A percentile compares a stretch with the other conserved stretches of the same genome.
Conservation (phyloP, 2,888 invertebrate species). For the Nipponacmea schrenckii region DNA sequence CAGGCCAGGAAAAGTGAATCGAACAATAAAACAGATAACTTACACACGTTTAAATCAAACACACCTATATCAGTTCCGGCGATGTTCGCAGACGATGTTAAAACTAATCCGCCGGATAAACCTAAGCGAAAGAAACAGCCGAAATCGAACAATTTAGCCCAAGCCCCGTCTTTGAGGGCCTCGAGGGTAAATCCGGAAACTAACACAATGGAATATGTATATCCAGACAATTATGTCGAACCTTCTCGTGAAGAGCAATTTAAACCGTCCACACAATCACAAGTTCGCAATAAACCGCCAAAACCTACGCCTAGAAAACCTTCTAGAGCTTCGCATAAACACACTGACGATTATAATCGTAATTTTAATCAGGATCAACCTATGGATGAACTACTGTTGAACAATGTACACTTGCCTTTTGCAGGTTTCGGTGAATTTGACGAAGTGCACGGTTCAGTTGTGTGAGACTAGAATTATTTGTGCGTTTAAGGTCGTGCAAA, state of each 20-base stretch:
- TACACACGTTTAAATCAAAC: constrained; percentile 18
- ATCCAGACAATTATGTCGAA: background rate
- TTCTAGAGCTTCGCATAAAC: background rate
- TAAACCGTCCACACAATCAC: background rate
- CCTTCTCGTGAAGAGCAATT: background rate
- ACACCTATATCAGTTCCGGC: constrained; percentile 15
- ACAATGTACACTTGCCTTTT: background rate
- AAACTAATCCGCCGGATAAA: constrained; percentile 7
- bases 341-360: background rate
- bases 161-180: background rate
- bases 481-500: no score
- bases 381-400: background rate
- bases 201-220: background rate
- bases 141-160: background rate
- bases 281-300: background rate
- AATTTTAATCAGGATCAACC: constrained; percentile 1
- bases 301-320: constrained; percentile 3
- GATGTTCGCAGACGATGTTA: constrained; percentile 5
- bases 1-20: background rate
- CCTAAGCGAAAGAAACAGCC: background rate
- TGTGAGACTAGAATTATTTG: background rate
- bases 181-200: constrained; percentile 8
- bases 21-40: background rate
- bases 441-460: constrained; percentile 27
- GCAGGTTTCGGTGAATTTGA: constrained; percentile 21